phyloP scores from a whole-genome alignment of 2,888 invertebrate genomes.

The Smittia sp. region DNA sequence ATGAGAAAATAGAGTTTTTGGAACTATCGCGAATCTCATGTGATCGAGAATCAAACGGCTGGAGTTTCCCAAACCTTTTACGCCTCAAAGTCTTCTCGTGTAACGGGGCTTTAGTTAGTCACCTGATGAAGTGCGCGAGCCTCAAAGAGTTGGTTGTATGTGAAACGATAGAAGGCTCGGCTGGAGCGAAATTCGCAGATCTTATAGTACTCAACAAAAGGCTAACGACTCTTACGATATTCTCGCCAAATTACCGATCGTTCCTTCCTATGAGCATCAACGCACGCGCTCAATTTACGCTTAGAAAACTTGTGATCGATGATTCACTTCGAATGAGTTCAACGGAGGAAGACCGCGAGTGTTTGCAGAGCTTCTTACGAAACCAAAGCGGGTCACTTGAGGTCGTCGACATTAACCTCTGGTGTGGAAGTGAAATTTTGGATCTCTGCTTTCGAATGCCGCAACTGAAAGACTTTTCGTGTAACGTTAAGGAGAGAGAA shows the following conservation, averaged over 20 bases:
- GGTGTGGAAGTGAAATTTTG: neutral
- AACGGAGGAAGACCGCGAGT: neutral
- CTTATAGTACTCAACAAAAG: too few relatives aligned
- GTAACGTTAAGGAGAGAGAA: neutral
- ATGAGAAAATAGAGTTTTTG: neutral
- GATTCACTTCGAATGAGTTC: neutral
- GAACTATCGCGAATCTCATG: neutral
- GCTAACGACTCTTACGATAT: too few relatives aligned
- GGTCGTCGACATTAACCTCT: neutral
- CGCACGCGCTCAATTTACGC: neutral
- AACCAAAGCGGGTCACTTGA: neutral
- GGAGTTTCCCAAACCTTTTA: neutral
- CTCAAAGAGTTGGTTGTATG: neutral
- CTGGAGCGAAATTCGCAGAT: too few relatives aligned
- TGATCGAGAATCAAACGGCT: too few relatives aligned
- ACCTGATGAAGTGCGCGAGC: neutral
- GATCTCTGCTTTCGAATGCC: neutral
- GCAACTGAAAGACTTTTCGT: neutral
- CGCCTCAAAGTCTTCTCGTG: neutral
- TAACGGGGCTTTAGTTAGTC: neutral
- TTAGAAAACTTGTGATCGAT: neutral
- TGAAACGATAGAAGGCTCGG: neutral
- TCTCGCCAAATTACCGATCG: too few relatives aligned
- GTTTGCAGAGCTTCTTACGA: neutral
- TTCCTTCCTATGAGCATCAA: too few relatives aligned